phyloP scores from a whole-genome alignment of 2,113 vertebrate species.

The Albula glossodonta region DNA sequence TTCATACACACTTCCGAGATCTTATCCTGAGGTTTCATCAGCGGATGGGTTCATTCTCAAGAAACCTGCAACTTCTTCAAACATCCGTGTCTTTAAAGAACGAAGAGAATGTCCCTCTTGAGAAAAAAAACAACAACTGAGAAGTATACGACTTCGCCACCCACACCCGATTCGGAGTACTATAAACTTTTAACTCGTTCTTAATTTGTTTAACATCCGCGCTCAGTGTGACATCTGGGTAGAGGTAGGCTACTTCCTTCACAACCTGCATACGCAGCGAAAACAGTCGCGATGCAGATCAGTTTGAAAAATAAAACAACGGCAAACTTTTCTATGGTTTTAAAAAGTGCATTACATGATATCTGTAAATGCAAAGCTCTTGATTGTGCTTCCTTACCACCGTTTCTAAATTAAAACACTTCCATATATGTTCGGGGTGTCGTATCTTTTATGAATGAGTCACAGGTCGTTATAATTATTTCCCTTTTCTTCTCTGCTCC shows the following conservation, averaged over 20 bases:
- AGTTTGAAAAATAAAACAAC: background rate
- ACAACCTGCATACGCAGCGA: background rate
- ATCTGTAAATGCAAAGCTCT: background rate
- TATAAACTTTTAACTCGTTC: background rate
- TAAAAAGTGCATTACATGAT: background rate
- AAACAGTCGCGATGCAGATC: background rate
- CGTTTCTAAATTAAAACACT: background rate
- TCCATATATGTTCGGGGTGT: background rate
- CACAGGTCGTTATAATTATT: conserved; percentile 34
- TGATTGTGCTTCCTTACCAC: background rate
- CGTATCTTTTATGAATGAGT: conserved; percentile 31
- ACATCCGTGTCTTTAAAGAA: conserved; percentile 7
- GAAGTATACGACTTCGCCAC: background rate
- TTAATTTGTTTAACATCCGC: conserved; percentile 18
- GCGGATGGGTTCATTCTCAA: conserved; percentile 15
- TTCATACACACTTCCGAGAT: conserved; percentile 21
- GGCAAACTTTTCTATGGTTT: background rate
- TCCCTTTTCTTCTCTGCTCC: conserved; percentile 4
- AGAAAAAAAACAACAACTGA: background rate
- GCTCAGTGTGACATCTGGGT: background rate
- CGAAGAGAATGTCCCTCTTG: background rate
- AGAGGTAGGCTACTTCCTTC: background rate
- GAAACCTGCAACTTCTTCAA: conserved; percentile 9
- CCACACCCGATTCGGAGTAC: background rate
- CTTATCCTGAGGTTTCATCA: conserved; percentile 11